Base-by-base conservation (phyloP, 2,113 vertebrate species). In the Capreolus pygargus region DNA sequence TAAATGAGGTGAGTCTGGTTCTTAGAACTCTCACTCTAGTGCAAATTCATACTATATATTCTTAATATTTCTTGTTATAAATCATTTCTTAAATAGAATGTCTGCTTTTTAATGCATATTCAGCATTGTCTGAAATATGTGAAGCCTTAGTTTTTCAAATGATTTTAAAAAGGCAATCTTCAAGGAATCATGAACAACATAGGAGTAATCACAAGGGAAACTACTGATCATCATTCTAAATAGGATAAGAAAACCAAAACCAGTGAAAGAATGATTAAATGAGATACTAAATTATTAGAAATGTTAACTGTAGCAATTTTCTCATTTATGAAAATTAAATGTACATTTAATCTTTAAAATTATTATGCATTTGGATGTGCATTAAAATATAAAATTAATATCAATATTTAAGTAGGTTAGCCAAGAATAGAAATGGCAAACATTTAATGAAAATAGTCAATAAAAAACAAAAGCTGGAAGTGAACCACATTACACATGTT, bases 71-170 rank as follows among this genome's bases (percentile, higher is more conserved):
- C 78, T 78, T 12, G 14, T 54, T 84, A 92, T 43, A 50, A 92
- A 89, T 58, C 50, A 81, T 12, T 50, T 84, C 78, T 89, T 95
- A 92, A 95, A 33, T 47, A 61, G 92, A 94, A 88, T 89, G 43
- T 43, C 39, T 89, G n/a, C 33, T 61, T 79, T 84, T 47, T 57
- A 84, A 84, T 57, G 61, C 25, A 57, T 61, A 89, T 64, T 61
- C 76, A 64, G 33, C 28, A 57, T 50, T 43, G 79, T 79, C 33
- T 43, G 33, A 92, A 89, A 89, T 61, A 39, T 86, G 78, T 91
- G 82, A 70, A 13, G 10, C 28, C 52, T 94, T 86, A 87, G 43
- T 10, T 76, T 14, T 47, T 91, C 30, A 94, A 61, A 88, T 47
- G 23, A 94, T 70, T 94, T 94, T 21, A n/a, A 67, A 94, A 90